These are phyloP conservation scores for Digitonthophagus gazella DNA, from an alignment of 2,888 invertebrate genomes.

Conservation along the genomic window DNA sequence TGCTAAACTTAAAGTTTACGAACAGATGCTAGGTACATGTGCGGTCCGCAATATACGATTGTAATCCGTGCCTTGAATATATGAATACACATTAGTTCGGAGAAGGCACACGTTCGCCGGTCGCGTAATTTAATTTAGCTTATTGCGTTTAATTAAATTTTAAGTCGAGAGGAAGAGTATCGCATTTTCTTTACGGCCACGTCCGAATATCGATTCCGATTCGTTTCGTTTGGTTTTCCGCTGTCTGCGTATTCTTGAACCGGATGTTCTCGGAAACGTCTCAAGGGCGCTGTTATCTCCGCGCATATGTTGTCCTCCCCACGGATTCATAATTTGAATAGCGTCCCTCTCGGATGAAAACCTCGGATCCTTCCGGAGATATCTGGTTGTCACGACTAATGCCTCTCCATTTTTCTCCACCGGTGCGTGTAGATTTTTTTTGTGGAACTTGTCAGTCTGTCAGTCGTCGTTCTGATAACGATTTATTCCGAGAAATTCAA, in stretches of 20 bases:
- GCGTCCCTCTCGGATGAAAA: not conserved
- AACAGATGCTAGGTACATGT: not conserved
- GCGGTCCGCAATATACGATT: not conserved
- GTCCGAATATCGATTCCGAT: not conserved
- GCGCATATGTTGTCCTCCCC: not conserved
- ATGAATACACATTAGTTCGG: not conserved
- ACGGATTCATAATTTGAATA: slow-evolving; percentile 3
- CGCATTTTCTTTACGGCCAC: not conserved
- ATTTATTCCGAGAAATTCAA: not conserved
- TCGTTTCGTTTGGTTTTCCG: not conserved
- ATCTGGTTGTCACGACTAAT: slow-evolving; percentile 10
- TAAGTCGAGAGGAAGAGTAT: not conserved
- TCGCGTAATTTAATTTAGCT: not conserved
- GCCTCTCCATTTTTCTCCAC: slow-evolving; percentile 6
- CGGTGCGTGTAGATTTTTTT: not conserved
- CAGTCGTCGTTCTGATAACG: slow-evolving; percentile 1
- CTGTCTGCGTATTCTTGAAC: not conserved
- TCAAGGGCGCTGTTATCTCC: not conserved
- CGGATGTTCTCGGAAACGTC: not conserved
- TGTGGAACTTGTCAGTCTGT: not conserved
- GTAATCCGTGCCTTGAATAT: not conserved
- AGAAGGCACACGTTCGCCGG: not conserved
- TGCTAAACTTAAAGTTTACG: not conserved
- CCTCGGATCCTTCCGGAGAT: not conserved
- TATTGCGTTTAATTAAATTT: not conserved